Evolutionary conservation across 2,888 invertebrate species (phyloP), one percentile per base, ranked within the genome.

Genomic region (Drosophila tripunctata): DNA sequence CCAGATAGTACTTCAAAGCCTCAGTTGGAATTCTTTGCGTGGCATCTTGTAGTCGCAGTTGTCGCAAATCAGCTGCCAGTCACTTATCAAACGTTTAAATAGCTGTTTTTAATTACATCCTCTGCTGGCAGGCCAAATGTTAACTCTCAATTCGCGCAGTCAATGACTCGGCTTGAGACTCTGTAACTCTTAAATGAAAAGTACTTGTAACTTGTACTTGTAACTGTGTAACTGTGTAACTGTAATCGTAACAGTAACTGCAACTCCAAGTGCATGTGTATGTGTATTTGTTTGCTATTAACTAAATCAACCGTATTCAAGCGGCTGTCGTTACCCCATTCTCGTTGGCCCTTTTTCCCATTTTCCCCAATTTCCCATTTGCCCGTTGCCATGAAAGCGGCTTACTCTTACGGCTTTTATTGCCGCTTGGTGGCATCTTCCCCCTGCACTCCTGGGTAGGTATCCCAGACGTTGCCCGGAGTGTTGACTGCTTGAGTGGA

Each of bases 51-150:
- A 36, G 58, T 41, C 65, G 36, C 58, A 68, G 55, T 61, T 75
- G 79, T 67, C 63, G 67, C 71, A 78, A 87, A 84, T 80, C 81
- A 80, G 75, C 80, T 80, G 64, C 78, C 70, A 78, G 84, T 77
- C 80, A 87, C 72, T 80, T 74, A 70, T 75, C 71, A 75, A 79
- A 66, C 87, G 72, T 67, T 83, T 82, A 85, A 85, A 66, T 60
- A 67, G 63, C 77, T 71, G 66, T 79, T 82, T 87, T 82, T 85
- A 84, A 85, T 83, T 87, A 67, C 74, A 35, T 14, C 33, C 5
- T 27, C 10, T 17, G 22, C 3, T n/a, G 12, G n/a, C 4, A 14
- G 27, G 19, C 40, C 45, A 43, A 47, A 62, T 50, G 31, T 40
- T 44, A 36, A 67, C 45, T 51, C 62, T 50, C 22, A 43, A 57